These are phyloP conservation scores for Drosophila phalerata DNA, from an alignment of 2,888 invertebrate species.

Conservation along the genomic window DNA sequence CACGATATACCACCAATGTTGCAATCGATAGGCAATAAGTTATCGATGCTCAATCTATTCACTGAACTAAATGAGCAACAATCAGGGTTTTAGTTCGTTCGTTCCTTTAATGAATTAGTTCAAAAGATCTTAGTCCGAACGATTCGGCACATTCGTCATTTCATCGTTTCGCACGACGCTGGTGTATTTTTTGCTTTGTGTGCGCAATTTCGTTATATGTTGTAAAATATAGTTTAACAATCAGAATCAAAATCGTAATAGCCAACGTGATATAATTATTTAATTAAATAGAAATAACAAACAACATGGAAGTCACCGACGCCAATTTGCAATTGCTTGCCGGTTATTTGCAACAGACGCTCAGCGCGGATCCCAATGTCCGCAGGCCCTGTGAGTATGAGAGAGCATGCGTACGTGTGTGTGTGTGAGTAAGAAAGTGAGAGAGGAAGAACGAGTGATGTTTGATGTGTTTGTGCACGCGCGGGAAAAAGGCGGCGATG, in stretches of 20 bases:
- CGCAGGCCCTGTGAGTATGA: constrained; percentile 91
- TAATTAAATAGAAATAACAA: constrained; percentile 14
- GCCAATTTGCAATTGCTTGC: constrained; percentile 93
- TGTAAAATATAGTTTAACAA: constrained; percentile 38
- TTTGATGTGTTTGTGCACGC: constrained; percentile 31
- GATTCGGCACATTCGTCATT: constrained; percentile 45
- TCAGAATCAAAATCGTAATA: constrained; percentile 27
- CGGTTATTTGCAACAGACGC: constrained; percentile 94
- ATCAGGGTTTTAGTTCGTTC: too few species aligned
- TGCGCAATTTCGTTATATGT: constrained; percentile 54
- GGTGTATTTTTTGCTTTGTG: constrained; percentile 37
- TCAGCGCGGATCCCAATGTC: constrained; percentile 92
- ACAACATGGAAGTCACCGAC: constrained; percentile 94
- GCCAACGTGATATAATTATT: constrained; percentile 30
- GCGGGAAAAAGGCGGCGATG: constrained; percentile 63
- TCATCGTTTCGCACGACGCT: constrained; percentile 41
- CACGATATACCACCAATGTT: constrained; percentile 4
- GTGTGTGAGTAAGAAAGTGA: constrained; percentile 4
- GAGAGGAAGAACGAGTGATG: constrained; percentile 18
- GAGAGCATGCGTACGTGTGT: constrained; percentile 39
- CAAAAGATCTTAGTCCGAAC: too few species aligned
- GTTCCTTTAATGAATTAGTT: too few species aligned
- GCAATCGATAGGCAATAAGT: background rate
- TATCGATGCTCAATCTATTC: too few species aligned
- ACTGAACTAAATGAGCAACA: too few species aligned